Evolutionary conservation across 2,888 invertebrate genomes (phyloP).

Genomic region (Corbicula japonica): DNA sequence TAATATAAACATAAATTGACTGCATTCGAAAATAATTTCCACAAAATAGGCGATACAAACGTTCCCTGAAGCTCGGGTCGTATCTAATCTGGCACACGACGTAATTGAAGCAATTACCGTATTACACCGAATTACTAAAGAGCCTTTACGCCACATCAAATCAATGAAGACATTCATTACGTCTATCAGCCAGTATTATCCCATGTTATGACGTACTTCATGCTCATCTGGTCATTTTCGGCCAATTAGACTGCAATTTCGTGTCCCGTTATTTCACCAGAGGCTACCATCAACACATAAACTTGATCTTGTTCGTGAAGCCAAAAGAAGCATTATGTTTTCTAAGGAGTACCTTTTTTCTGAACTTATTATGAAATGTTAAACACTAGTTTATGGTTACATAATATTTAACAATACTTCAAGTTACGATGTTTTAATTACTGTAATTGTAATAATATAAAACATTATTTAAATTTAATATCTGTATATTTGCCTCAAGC

Average conservation of each 20-base stretch:
- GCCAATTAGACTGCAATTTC: conserved; percentile 54
- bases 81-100: conserved; percentile 4
- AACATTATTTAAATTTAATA: too few relatives aligned
- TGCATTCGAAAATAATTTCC: too few relatives aligned
- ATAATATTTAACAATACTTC: too few relatives aligned
- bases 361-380: too few relatives aligned
- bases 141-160: conserved; percentile 42
- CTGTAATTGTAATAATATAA: too few relatives aligned
- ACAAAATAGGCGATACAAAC: too few relatives aligned
- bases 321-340: too few relatives aligned
- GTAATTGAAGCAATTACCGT: conserved; percentile 52
- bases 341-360: too few relatives aligned
- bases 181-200: conserved; percentile 39
- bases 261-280: conserved; percentile 19
- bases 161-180: conserved; percentile 37
- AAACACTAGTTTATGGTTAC: too few relatives aligned
- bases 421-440: too few relatives aligned
- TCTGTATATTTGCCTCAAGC: too few relatives aligned
- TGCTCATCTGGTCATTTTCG: conserved; percentile 51
- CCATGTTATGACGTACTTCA: conserved; percentile 44
- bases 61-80: not conserved
- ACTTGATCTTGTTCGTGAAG: conserved; percentile 6
- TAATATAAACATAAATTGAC: too few relatives aligned
- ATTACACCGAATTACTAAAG: conserved; percentile 56
- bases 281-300: conserved; percentile 4